phyloP scores from a whole-genome alignment of 2,797 vertebrate genomes.

The Chaetodon trifasciatus region DNA sequence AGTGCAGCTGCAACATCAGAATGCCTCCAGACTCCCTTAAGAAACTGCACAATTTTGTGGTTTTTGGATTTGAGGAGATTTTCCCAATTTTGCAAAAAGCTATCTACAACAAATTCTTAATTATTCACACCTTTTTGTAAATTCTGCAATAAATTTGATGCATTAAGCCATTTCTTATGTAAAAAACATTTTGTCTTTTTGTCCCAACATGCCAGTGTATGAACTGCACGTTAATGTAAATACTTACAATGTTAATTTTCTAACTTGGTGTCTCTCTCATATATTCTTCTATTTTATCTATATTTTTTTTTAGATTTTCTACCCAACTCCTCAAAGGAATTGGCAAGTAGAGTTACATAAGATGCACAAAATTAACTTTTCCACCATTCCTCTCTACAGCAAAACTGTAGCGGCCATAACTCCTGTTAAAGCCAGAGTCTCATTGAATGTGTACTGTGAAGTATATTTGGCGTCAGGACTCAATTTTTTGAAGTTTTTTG shows the following conservation, averaged over 20 bases:
- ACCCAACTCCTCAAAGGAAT: neutral
- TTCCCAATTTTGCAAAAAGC: too few relatives aligned
- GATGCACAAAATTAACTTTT: neutral
- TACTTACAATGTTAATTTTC: neutral
- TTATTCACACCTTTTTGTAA: neutral
- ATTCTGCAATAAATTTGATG: neutral
- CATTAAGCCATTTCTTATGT: too few relatives aligned
- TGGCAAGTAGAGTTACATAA: neutral
- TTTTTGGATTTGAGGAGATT: neutral
- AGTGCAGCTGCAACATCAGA: neutral
- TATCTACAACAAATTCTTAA: neutral
- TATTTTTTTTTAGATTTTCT: neutral
- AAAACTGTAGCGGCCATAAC: neutral
- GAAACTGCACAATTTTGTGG: neutral
- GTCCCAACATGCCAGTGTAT: neutral
- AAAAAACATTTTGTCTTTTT: neutral
- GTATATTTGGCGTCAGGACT: neutral
- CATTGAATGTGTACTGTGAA: neutral
- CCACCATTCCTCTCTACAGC: neutral
- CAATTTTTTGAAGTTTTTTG: neutral
- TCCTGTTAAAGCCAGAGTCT: neutral
- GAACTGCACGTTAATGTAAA: neutral
- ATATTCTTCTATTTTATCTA: neutral
- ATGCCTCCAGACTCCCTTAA: neutral
- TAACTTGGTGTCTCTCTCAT: neutral